These are phyloP conservation scores for Apantesis nais DNA, from an alignment of 2,888 invertebrate genomes.

Conservation along the genomic window DNA sequence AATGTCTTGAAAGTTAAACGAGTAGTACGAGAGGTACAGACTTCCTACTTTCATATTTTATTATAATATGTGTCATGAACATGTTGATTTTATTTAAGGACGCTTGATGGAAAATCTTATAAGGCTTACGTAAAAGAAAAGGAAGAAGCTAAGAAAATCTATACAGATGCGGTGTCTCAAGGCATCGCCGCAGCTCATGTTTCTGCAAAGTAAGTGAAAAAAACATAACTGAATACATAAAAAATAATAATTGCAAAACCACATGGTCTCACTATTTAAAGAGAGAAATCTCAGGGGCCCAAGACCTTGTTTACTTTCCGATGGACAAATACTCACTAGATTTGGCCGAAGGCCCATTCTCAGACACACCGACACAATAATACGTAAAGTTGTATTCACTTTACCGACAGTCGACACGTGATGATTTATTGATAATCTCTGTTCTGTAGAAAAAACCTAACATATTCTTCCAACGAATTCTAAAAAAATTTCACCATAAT, in stretches of 20 bases:
- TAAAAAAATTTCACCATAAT: not conserved
- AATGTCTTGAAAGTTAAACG: not conserved
- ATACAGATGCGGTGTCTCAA: constrained; percentile 83
- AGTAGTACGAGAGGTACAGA: not conserved
- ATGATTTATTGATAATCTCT: too few relatives aligned
- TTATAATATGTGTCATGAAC: not conserved
- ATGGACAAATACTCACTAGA: too few relatives aligned
- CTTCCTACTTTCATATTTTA: not conserved
- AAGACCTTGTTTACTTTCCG: too few relatives aligned
- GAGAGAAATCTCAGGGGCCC: too few relatives aligned
- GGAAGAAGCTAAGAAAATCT: constrained; percentile 86
- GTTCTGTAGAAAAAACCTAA: too few relatives aligned
- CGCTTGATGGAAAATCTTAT: constrained; percentile 86
- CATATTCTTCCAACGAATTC: not conserved
- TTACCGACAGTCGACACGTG: too few relatives aligned
- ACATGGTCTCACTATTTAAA: too few relatives aligned
- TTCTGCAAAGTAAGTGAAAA: constrained; percentile 76
- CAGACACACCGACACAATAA: too few relatives aligned
- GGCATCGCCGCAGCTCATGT: constrained; percentile 87
- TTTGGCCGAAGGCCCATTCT: too few relatives aligned
- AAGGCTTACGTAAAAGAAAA: constrained; percentile 88
- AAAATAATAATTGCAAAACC: not conserved
- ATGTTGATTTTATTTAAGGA: constrained; percentile 69
- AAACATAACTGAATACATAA: not conserved
- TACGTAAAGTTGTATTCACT: too few relatives aligned